phyloP scores from a whole-genome alignment of 2,888 invertebrate genomes.

The Rhopalosiphum nymphaeae region DNA sequence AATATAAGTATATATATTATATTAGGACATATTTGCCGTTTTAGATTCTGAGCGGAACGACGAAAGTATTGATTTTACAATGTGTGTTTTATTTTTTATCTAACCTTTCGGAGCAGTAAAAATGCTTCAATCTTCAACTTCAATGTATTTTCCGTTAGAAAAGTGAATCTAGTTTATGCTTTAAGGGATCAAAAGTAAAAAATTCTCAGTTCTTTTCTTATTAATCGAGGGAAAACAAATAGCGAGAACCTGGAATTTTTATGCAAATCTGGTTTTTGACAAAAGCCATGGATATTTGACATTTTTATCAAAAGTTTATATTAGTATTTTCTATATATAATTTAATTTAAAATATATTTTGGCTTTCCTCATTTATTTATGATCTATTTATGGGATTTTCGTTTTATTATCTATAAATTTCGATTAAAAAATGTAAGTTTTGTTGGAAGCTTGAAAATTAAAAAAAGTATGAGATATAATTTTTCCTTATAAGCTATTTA shows the following conservation, averaged over 20 bases:
- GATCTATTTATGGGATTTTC: not conserved
- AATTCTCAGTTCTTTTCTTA: not conserved
- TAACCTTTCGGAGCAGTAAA: not conserved
- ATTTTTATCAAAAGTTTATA: too few relatives aligned
- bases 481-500: not conserved
- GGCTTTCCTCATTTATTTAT: not conserved
- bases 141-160: not conserved
- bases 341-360: not conserved
- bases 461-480: not conserved
- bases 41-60: not conserved
- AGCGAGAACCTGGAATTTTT: not conserved
- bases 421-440: not conserved
- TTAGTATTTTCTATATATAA: not conserved
- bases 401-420: not conserved
- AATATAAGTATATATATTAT: not conserved
- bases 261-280: too few relatives aligned
- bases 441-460: not conserved
- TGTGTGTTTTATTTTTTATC: not conserved
- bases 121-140: not conserved
- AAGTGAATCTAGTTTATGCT: not conserved
- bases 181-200: not conserved
- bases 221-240: not conserved
- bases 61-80: slow-evolving; percentile 1
- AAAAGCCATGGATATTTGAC: too few relatives aligned
- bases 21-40: not conserved